These are phyloP conservation scores for Nerophis ophidion DNA, from an alignment of 2,113 vertebrate genomes.

Conservation along the genomic window DNA sequence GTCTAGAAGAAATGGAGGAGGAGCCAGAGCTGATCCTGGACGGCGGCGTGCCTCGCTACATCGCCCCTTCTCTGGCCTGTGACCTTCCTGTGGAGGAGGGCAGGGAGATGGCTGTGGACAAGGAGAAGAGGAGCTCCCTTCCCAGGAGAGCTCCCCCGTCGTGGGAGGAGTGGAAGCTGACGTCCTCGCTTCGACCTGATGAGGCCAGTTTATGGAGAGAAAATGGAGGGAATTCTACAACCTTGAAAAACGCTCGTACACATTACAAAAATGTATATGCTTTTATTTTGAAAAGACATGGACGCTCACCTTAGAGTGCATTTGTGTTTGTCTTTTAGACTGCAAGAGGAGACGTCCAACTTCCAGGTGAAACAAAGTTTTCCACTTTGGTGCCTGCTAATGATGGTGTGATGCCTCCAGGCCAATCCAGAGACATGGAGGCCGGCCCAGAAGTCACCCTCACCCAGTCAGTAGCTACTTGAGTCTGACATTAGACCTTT, in stretches of 20 bases:
- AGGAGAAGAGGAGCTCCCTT: conserved; percentile 6
- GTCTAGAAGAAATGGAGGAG: conserved; percentile 17
- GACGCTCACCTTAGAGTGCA: no score
- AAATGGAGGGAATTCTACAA: no score
- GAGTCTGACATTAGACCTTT: background rate
- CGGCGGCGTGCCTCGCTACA: conserved; percentile 64
- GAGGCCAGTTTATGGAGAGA: conserved; percentile 17
- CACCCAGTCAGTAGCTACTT: conserved; percentile 63
- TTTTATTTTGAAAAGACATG: no score
- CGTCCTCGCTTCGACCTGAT: conserved; percentile 3
- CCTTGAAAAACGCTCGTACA: no score
- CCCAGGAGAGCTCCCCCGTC: conserved; percentile 38
- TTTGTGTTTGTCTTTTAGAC: conserved; percentile 17
- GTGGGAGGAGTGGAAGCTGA: conserved; percentile 51
- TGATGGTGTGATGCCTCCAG: background rate
- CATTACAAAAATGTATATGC: no score
- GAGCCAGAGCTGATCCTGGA: conserved; percentile 74
- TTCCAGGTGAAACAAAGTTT: conserved; percentile 27
- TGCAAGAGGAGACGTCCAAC: background rate
- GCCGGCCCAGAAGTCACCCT: conserved; percentile 64
- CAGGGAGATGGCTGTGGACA: conserved; percentile 55
- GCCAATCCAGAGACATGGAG: conserved; percentile 45
- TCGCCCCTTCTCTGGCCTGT: conserved; percentile 35
- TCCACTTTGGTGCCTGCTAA: background rate
- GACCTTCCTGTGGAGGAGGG: conserved; percentile 45